Evolutionary conservation across 1,140 invertebrate genomes (phyloP).

Genomic region (Euura saliciscinereae): DNA sequence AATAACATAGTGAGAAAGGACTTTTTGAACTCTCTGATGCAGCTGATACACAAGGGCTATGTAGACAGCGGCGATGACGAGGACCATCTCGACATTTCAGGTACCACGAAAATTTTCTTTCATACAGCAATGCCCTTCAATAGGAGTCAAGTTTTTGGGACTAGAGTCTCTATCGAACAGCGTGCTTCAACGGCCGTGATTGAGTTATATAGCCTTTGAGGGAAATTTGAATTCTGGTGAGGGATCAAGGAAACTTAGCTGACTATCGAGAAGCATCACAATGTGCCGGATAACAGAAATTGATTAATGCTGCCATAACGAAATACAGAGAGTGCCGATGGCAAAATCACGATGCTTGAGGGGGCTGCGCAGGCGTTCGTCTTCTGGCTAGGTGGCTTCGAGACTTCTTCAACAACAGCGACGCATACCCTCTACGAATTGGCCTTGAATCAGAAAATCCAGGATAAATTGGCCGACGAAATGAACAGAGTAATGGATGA

Average conservation of each 20-base stretch:
- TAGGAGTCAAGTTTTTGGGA: constrained; percentile 34
- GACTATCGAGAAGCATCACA: neutral
- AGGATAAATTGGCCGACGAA: constrained; percentile 35
- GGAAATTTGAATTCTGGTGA: no score
- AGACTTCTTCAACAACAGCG: constrained; percentile 44
- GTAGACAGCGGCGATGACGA: constrained; percentile 18
- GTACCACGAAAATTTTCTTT: neutral
- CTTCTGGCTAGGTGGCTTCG: constrained; percentile 49
- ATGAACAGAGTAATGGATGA: constrained; percentile 28
- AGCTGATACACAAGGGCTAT: constrained; percentile 38
- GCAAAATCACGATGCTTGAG: constrained; percentile 31
- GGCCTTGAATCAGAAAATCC: constrained; percentile 35
- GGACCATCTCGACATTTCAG: neutral
- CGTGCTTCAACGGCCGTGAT: no score
- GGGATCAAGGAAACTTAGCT: neutral
- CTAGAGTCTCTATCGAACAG: no score
- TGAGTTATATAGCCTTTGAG: no score
- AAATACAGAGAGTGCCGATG: constrained; percentile 46
- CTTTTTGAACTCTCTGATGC: constrained; percentile 41
- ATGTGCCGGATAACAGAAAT: neutral
- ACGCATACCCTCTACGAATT: constrained; percentile 41
- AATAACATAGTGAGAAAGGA: constrained; percentile 57
- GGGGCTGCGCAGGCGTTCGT: constrained; percentile 36
- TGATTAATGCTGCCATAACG: neutral
- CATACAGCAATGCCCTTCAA: neutral